Evolutionary conservation across 2,113 vertebrate genomes (phyloP), one percentile per base, ranked within the genome.

Genomic region (Erpornis zantholeuca): DNA sequence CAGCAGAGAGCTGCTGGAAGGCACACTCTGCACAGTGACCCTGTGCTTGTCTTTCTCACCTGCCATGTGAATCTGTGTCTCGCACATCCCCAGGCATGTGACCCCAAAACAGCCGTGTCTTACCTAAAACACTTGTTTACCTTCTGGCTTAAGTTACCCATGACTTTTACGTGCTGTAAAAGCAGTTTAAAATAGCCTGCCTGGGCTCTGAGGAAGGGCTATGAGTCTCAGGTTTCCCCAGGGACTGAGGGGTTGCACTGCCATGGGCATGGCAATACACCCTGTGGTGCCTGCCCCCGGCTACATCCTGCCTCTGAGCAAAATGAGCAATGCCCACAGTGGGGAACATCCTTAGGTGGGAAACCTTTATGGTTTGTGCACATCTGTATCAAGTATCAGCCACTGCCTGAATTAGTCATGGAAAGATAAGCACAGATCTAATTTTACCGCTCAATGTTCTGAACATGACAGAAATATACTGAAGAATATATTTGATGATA

Each of bases 71-170:
- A 40, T 24, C 42, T 5, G 1, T 2, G 29, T 17, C 28, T 12
- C 0, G 0, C 0, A 0, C 3, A 0, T 38, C 61, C 31, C 49
- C 44, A 18, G 69, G 33, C 12, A 3, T 1, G 13, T n/a, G 44
- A 78, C 42, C 49, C 49, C 57, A 40, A 11, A 71, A 1, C 60
- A 68, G 23, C 29, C 36, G 4, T 2, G 45, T 52, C 65, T n/a
- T 13, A 8, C n/a, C 25, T 15, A 14, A 65, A 20, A 63, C 73
- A 63, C 7, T 15, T 65, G 20, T 45, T 92, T 31, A 31, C 25
- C 49, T 84, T 33, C n/a, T 75, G 49, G 5, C 28, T 65, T 36
- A 42, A 36, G 29, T 13, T 35, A 82, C 14, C 54, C 25, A 28
- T 6, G 11, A 35, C 11, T 69, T 73, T 38, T 12, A 4, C 10